Percentiles rank a stretch among this genome's conserved stretches.
These are phyloP conservation scores for Hyposoter didymator DNA, from an alignment of 2,888 invertebrate species.

Conservation along the genomic window DNA sequence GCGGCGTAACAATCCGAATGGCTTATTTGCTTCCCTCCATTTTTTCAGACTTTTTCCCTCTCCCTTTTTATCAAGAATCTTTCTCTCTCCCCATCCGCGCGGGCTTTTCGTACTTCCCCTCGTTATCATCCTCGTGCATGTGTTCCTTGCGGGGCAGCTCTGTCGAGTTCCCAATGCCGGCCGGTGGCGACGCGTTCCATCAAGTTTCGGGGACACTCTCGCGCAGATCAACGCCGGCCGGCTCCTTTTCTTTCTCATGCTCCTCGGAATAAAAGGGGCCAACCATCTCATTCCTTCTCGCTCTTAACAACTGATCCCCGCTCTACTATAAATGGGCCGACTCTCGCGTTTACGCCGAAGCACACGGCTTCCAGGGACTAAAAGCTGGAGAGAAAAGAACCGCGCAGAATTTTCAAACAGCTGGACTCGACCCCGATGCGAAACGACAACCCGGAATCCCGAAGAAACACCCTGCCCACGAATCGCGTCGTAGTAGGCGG, in stretches of 20 bases:
- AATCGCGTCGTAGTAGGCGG: neutral
- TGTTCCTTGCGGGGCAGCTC: constrained; percentile 12
- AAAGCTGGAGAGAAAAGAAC: neutral
- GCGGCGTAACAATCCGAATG: constrained; percentile 25
- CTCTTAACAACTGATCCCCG: neutral
- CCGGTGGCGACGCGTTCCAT: constrained; percentile 70
- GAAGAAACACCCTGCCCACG: neutral
- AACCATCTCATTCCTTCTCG: neutral
- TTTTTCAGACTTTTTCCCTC: constrained; percentile 1
- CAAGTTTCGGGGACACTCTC: constrained; percentile 70
- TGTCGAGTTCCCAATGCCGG: constrained; percentile 46
- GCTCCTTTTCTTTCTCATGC: constrained; percentile 51
- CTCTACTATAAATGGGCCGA: neutral
- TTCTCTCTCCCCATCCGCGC: neutral
- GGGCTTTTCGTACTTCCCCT: neutral
- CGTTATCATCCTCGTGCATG: neutral
- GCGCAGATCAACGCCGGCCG: constrained; percentile 58
- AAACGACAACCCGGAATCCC: constrained; percentile 38
- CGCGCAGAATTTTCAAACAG: constrained; percentile 48
- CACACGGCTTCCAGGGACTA: neutral
- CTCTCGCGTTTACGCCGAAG: neutral
- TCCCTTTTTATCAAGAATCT: neutral
- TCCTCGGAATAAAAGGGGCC: neutral
- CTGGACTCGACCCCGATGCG: constrained; percentile 22
- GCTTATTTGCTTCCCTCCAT: neutral